A percentile compares a stretch with the other conserved stretches of the same genome.
Evolutionary conservation across 2,797 vertebrate genomes (phyloP).

Genomic region (Synaphobranchus kaupii): DNA sequence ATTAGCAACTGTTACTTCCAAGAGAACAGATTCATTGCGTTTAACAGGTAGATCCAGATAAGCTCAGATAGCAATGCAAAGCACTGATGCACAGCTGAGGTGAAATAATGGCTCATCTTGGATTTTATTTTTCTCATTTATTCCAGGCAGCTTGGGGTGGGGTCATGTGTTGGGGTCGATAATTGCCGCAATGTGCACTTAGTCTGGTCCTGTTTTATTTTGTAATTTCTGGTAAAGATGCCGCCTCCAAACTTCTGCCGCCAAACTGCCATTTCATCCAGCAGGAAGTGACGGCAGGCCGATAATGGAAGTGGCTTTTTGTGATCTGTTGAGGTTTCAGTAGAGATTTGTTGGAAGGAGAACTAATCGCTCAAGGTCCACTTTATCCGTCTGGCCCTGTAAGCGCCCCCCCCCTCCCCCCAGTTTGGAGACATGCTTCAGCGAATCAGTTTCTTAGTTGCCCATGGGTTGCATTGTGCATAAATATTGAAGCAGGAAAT

Average conservation of each 20-base stretch:
- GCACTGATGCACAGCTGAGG: slow-evolving; percentile 38
- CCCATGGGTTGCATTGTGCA: slow-evolving; percentile 55
- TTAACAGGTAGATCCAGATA: background rate
- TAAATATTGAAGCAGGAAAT: slow-evolving; percentile 71
- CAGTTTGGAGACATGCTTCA: slow-evolving; percentile 41
- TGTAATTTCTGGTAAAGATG: slow-evolving; percentile 59
- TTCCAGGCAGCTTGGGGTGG: slow-evolving; percentile 60
- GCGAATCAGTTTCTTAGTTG: slow-evolving; percentile 54
- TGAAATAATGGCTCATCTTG: slow-evolving; percentile 47
- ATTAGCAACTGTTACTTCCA: background rate
- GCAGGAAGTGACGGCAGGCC: background rate
- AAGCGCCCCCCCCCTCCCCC: slow-evolving; percentile 25
- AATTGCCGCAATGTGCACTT: slow-evolving; percentile 63
- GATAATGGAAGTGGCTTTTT: background rate
- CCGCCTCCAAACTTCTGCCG: slow-evolving; percentile 48
- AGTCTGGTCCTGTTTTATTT: slow-evolving; percentile 49
- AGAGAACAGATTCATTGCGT: background rate
- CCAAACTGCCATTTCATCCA: slow-evolving; percentile 51
- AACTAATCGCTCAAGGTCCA: background rate
- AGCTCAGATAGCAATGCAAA: background rate
- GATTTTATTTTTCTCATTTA: slow-evolving; percentile 65
- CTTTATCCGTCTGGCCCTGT: background rate
- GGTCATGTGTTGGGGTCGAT: slow-evolving; percentile 66
- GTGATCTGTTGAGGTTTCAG: background rate
- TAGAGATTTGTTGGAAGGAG: background rate